A percentile compares a stretch with the other conserved stretches of the same genome.
phyloP scores from a whole-genome alignment of 1,140 invertebrate species.

The Bradynema listronoti region DNA sequence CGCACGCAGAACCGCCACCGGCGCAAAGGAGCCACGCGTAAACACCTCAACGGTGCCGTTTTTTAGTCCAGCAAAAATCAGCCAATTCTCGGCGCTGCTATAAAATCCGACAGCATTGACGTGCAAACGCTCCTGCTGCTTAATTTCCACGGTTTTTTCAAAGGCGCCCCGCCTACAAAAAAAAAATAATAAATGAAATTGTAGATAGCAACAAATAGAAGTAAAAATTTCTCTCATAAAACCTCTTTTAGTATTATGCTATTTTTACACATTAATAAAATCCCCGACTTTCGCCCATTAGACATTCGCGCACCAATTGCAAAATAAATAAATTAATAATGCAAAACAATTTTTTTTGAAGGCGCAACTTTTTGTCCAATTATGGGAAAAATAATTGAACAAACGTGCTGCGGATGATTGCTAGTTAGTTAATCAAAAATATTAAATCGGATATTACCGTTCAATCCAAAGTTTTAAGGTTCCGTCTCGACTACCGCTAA shows the following conservation, averaged over 20 bases:
- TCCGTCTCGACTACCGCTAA: background rate
- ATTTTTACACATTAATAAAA: no score
- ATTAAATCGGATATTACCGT: no score
- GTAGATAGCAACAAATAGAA: background rate
- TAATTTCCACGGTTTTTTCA: constrained; percentile 4
- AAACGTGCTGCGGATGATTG: background rate
- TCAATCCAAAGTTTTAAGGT: constrained; percentile 5
- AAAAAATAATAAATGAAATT: background rate
- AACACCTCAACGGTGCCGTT: constrained; percentile 4
- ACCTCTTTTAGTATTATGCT: no score
- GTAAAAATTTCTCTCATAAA: background rate
- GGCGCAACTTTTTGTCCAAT: background rate
- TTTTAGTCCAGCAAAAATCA: constrained; percentile 8
- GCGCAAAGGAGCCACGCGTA: background rate
- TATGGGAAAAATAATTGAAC: background rate
- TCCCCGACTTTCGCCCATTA: no score
- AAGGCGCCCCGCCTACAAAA: background rate
- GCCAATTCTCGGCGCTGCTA: background rate
- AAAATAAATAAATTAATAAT: no score
- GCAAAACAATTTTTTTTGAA: no score
- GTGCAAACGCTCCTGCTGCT: background rate
- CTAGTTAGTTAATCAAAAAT: background rate
- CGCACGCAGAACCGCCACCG: background rate
- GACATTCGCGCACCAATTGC: no score
- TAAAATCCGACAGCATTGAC: constrained; percentile 7